Base-by-base conservation (phyloP, 1,140 invertebrate genomes). In the Hermatobates lingyangjiaoensis region DNA sequence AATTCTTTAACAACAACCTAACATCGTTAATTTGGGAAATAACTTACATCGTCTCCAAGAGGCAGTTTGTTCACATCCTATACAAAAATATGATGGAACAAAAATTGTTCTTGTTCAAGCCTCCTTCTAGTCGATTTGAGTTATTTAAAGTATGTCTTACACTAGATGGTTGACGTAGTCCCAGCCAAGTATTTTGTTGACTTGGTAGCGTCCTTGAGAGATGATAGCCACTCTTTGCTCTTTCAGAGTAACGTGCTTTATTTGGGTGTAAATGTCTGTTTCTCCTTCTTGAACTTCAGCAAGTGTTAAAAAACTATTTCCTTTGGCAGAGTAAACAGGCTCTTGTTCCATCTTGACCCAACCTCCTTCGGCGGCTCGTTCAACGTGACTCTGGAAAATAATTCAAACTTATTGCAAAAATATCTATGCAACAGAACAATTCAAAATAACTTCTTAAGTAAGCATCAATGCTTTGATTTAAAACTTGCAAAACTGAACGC, bases 161-260 rank as follows among this genome's bases (percentile, higher is more conserved):
- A 92, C 82, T 58, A 82, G 68, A 65, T 89, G 79, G 61, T 80
- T 79, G 42, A 75, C 73, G 52, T 81, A 80, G 68, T 90, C 83
- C 82, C 87, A 92, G n/a, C 80, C 80, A 40, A 91, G 71, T 60
- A 93, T 87, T 61, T 77, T 73, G 47, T 64, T 68, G 53, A 92
- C 87, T 68, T 93, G 88, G 63, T 85, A 87, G 54, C 76, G 75
- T 3, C 87, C 88, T 61, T 87, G 81, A 23, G 87, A 91, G 14
- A 94, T 70, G 3, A 87, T 83, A 2, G 83, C 79, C 61, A 85
- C 85, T 58, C 80, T 75, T 63, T 84, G 80, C 60, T 85, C 78
- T 18, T 76, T 74, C 38, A 84, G 74, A 34, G 82, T 85, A 24
- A 87, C 73, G 62, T 87, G 83, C 58, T 87, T 88, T 60, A 93